These are phyloP conservation scores for Cyanoramphus novaezelandiae DNA, from an alignment of 2,113 vertebrate species.

Conservation along the genomic window DNA sequence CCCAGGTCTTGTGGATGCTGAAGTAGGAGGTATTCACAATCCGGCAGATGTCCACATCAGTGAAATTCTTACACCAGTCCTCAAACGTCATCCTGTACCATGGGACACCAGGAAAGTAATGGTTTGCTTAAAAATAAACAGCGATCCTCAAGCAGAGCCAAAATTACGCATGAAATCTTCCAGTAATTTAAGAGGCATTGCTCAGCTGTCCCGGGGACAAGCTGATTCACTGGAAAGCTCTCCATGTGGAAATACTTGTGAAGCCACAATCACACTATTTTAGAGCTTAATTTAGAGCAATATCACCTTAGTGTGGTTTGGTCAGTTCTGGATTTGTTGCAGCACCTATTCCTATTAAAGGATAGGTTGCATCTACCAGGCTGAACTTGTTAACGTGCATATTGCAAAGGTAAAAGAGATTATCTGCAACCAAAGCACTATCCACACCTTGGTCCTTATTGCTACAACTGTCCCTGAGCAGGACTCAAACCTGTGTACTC, in stretches of 20 bases:
- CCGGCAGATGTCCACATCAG: constrained; percentile 85
- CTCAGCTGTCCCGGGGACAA: neutral
- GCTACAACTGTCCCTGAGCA: neutral
- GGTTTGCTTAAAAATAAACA: neutral
- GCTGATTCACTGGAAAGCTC: constrained; percentile 1
- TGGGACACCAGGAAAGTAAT: neutral
- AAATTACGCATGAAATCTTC: neutral
- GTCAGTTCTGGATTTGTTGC: neutral
- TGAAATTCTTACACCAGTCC: constrained; percentile 91
- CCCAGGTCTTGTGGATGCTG: constrained; percentile 86
- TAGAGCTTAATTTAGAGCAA: neutral
- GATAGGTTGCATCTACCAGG: neutral
- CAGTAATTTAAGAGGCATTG: neutral
- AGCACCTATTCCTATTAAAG: neutral
- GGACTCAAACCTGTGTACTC: neutral
- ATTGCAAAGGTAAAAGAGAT: neutral
- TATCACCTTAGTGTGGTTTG: neutral
- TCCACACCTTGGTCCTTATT: neutral
- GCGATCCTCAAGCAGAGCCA: neutral
- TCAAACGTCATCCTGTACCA: constrained; percentile 87
- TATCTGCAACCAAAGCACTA: neutral
- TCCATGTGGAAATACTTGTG: neutral
- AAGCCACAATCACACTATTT: neutral
- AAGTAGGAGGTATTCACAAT: constrained; percentile 88
- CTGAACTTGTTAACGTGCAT: neutral